Conservation (phyloP, 2,888 invertebrate genomes). For the Pollenia griseotomentosa region DNA sequence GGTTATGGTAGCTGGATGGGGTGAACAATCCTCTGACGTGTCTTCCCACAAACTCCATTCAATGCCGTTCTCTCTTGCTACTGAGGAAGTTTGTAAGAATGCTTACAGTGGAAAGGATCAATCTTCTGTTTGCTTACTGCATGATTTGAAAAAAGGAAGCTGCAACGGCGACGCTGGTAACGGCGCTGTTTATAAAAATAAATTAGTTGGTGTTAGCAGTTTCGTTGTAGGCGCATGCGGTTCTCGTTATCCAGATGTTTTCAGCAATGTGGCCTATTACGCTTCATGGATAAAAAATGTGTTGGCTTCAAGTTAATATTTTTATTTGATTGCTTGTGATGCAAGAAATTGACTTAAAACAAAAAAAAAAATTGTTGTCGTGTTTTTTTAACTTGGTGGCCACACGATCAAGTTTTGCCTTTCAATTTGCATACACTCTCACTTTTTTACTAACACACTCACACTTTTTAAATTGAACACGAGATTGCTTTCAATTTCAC, state of each 20-base stretch:
- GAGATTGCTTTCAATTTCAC: too few relatives aligned
- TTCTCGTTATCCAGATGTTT: conserved; percentile 77
- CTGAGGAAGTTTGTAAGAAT: conserved; percentile 74
- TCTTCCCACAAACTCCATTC: conserved; percentile 78
- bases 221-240: conserved; percentile 78
- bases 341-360: too few relatives aligned
- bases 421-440: too few relatives aligned
- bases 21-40: conserved; percentile 75
- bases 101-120: conserved; percentile 75
- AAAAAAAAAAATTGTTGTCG: too few relatives aligned
- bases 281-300: conserved; percentile 72
- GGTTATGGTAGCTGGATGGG: conserved; percentile 82
- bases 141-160: conserved; percentile 67
- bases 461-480: too few relatives aligned
- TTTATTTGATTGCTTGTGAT: too few relatives aligned
- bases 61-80: conserved; percentile 74
- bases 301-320: conserved; percentile 14
- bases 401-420: too few relatives aligned
- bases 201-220: conserved; percentile 78
- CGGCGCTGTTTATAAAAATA: conserved; percentile 77
- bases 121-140: conserved; percentile 74
- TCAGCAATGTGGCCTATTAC: conserved; percentile 76
- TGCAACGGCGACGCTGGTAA: conserved; percentile 80
- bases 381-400: too few relatives aligned
- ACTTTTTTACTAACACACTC: too few relatives aligned